Evolutionary conservation across 1,140 invertebrate genomes (phyloP), one percentile per base, ranked within the genome.

Genomic region (Drosophila gunungcola): DNA sequence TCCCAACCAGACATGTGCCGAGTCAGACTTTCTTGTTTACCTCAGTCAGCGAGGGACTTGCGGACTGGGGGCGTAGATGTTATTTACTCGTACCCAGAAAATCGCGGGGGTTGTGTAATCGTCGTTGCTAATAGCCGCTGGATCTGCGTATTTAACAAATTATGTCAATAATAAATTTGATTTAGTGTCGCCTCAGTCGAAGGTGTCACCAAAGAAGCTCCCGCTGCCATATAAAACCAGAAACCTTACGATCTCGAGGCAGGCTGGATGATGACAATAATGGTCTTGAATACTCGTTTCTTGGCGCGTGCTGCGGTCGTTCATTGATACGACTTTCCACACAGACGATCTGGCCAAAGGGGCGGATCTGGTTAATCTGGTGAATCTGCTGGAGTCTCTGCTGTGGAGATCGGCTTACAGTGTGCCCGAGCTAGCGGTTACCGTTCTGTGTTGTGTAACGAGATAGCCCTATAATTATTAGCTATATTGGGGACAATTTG

Each of bases 301-400:
- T 21, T 77, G 81, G 55, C 80, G 72, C 81, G 80, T 86, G 82
- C 75, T 88, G 75, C 48, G 58, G 58, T 67, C 11, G 53, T 38
- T 57, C 52, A 78, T 72, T 81, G 74, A 81, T 85, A 78, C 51
- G 46, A 48, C 55, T 70, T 7, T 16, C 46, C 48, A 49, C 16
- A 52, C 16, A 16, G 61, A 10, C 34, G 45, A 38, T 46, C 16
- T 39, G 12, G 16, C 13, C 62, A 78, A 58, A 65, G 83, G 82
- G 82, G 83, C 82, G 82, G 78, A 69, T 75, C 48, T 72, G 29
- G 38, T n/a, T n/a, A n/a, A n/a, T n/a, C n/a, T n/a, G n/a, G n/a
- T n/a, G n/a, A n/a, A n/a, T n/a, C n/a, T n/a, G n/a, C n/a, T 48
- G 27, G 27, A 13, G 27, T 3, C 12, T 6, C 13, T 49, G 13